phyloP scores from a whole-genome alignment of 23 tunicate genomes.

The Diplosoma virens region DNA sequence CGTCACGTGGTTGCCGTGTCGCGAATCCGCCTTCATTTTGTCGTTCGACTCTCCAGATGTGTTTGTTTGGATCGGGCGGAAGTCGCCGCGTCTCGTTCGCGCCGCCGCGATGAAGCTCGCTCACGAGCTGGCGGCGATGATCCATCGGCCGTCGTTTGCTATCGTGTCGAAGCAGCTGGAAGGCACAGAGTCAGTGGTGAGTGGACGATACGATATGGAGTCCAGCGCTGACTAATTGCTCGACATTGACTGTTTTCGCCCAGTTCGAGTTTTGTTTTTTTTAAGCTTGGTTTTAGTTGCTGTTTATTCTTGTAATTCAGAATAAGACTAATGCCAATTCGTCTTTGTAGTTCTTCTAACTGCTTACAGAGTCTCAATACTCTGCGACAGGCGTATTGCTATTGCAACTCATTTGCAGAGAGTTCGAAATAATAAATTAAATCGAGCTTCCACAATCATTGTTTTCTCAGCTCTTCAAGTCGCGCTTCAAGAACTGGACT shows the following conservation, averaged over 20 bases:
- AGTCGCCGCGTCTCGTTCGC: slow-evolving; percentile 88
- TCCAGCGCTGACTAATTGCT: no score
- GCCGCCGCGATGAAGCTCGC: slow-evolving; percentile 97
- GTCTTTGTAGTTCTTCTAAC: no score
- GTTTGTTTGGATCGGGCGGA: slow-evolving; percentile 94
- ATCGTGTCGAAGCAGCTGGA: slow-evolving; percentile 89
- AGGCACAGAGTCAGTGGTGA: slow-evolving; percentile 90
- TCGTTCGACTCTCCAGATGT: slow-evolving; percentile 42
- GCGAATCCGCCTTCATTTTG: not conserved
- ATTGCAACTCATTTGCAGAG: no score
- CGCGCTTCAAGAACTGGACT: slow-evolving; percentile 91
- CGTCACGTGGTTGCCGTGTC: not conserved
- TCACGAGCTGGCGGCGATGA: slow-evolving; percentile 72
- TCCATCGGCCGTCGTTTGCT: slow-evolving; percentile 80
- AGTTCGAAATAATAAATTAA: no score
- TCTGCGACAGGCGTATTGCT: no score
- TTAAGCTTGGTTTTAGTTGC: no score
- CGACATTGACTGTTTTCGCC: no score
- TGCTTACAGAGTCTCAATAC: no score
- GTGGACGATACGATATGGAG: no score
- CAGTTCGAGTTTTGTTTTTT: no score
- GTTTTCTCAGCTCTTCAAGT: slow-evolving; percentile 55
- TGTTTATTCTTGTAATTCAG: no score
- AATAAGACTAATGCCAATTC: no score
- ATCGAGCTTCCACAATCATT: not conserved